Evolutionary conservation across 2,797 vertebrate genomes (phyloP).

Genomic region (Sebastes steindachneri): DNA sequence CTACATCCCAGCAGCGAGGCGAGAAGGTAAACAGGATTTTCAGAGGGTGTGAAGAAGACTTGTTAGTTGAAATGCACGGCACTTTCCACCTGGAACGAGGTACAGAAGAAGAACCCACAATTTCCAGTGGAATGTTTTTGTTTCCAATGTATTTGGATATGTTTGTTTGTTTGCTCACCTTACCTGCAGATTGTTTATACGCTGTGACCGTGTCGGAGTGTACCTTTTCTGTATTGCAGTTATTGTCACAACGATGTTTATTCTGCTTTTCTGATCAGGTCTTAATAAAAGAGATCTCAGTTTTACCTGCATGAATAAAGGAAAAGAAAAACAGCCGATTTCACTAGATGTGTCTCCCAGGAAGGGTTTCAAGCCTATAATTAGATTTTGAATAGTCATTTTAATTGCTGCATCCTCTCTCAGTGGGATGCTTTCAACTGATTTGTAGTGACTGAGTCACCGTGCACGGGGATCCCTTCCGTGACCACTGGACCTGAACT

Average conservation of each 20-base stretch:
- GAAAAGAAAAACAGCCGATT: background rate
- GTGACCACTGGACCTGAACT: constrained; percentile 25
- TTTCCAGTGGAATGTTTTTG: background rate
- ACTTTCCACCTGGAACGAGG: background rate
- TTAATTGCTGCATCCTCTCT: background rate
- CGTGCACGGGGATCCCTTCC: background rate
- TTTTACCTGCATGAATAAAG: background rate
- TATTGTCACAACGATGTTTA: background rate
- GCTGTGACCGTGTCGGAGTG: background rate
- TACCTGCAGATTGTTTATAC: background rate
- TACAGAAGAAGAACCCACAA: background rate
- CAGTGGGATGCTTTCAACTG: background rate
- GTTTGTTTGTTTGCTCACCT: background rate
- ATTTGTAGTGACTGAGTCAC: background rate
- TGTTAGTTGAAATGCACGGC: background rate
- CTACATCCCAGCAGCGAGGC: background rate
- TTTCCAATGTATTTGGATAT: background rate
- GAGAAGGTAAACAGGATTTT: background rate
- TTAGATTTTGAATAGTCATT: background rate
- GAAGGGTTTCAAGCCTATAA: background rate
- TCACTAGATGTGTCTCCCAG: background rate
- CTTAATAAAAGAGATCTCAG: background rate
- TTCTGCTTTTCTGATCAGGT: background rate
- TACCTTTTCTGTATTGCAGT: background rate
- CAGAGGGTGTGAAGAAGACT: background rate